Conservation (phyloP, 2,888 invertebrate genomes). For the Halictus quadricinctus region DNA sequence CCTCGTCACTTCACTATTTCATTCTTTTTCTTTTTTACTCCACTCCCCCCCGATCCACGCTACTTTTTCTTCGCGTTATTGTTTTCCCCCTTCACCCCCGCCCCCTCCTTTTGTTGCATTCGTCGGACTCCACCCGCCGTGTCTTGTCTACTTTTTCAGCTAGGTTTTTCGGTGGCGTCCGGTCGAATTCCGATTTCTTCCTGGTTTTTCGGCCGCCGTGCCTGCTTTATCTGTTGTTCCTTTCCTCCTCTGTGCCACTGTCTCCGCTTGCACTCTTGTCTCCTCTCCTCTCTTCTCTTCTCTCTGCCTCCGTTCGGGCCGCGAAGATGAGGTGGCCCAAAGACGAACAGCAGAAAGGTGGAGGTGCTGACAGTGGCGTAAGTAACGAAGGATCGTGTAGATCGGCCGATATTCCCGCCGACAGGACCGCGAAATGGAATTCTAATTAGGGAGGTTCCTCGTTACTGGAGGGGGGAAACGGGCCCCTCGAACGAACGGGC, state of each 20-base stretch:
- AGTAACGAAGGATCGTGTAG: constrained; percentile 65
- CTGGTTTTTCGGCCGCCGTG: background rate
- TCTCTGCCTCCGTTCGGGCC: constrained; percentile 55
- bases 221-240: background rate
- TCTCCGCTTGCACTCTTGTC: background rate
- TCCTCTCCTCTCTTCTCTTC: constrained; percentile 45
- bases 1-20: constrained; percentile 10
- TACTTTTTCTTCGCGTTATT: constrained; percentile 36
- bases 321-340: constrained; percentile 65
- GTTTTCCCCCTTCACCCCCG: background rate
- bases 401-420: constrained; percentile 58
- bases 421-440: constrained; percentile 56
- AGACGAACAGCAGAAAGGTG: constrained; percentile 59
- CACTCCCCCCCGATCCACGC: background rate
- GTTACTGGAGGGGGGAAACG: constrained; percentile 21
- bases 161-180: constrained; percentile 11
- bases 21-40: constrained; percentile 4
- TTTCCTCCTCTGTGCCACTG: constrained; percentile 11
- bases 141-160: constrained; percentile 21
- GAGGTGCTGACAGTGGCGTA: constrained; percentile 69
- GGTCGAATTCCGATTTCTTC: constrained; percentile 1
- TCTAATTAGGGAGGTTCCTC: constrained; percentile 53
- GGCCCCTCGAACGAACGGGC: background rate
- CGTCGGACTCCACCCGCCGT: background rate
- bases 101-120: background rate